Evolutionary conservation across 2,888 invertebrate genomes (phyloP), one percentile per base, ranked within the genome.

Genomic region (Lysandra coridon): DNA sequence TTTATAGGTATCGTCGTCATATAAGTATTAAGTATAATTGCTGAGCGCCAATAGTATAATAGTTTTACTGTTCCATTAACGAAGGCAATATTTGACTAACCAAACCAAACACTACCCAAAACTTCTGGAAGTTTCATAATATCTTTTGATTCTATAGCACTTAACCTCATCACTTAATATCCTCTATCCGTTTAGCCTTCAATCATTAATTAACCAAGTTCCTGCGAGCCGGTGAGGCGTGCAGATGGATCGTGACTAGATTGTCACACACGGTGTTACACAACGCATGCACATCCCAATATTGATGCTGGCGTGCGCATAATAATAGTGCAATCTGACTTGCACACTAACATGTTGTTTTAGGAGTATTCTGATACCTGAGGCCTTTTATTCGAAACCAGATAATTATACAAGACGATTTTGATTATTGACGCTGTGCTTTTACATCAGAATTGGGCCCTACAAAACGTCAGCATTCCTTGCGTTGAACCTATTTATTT

Each of bases 191-290:
- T 33, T 69, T 37, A 77, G 49, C 30, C 77, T 77, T 77, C 77
- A 6, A 77, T 60, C 33, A 69, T 69, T 64, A 64, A 64, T 64
- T 69, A 69, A 37, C 12, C 33, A 5, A 69, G 69, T 69, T 69
- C 69, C 69, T 69, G 69, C 14, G 69, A 69, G 69, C 12, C 33
- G 17, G 69, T 5, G 69, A 69, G 33, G 78, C 73, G 69, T 78
- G 73, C 49, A 53, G 64, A 62, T 78, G 64, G 44, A 78, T 82
- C 81, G 80, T 80, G 79, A 81, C 79, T 79, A n/a, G 79, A 79
- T 64, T 79, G 82, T 79, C 81, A 80, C 73, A 80, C 73, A 64
- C 57, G 57, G 30, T 17, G 33, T 69, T 69, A 69, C 69, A 69
- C 12, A 69, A 33, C 69, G 33, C 4, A 37, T 69, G 69, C 33